Percentiles rank a stretch among this genome's conserved stretches.
These are phyloP conservation scores for Andrena flavipes DNA, from an alignment of 2,888 invertebrate genomes.

Conservation along the genomic window DNA sequence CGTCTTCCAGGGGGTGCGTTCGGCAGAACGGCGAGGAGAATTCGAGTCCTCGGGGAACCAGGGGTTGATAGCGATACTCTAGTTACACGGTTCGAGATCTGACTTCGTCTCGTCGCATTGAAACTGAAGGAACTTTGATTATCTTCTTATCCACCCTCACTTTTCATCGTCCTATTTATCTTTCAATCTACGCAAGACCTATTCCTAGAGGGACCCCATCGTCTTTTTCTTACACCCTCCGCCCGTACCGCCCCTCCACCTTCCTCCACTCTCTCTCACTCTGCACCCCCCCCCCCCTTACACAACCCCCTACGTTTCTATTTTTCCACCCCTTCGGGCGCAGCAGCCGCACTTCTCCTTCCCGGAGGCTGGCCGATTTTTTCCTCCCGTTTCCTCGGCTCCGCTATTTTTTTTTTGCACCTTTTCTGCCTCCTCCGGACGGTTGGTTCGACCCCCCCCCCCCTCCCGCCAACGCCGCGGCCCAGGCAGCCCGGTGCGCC, in stretches of 20 bases:
- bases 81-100: too few relatives aligned
- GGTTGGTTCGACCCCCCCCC: conserved; percentile 34
- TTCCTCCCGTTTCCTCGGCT: conserved; percentile 80
- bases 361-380: conserved; percentile 78
- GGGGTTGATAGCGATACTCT: too few relatives aligned
- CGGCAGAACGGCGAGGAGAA: not conserved
- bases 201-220: too few relatives aligned
- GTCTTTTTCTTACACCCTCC: not conserved
- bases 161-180: not conserved
- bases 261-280: conserved; percentile 56
- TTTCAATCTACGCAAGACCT: not conserved
- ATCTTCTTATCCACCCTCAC: not conserved
- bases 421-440: conserved; percentile 62
- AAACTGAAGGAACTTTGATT: not conserved
- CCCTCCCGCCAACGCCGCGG: conserved; percentile 20
- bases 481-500: conserved; percentile 61
- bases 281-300: not conserved
- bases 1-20: conserved; percentile 1
- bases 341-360: conserved; percentile 55
- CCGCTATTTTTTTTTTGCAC: conserved; percentile 81
- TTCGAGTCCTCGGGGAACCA: too few relatives aligned
- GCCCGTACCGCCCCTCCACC: not conserved
- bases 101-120: too few relatives aligned
- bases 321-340: conserved; percentile 42
- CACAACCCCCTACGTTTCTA: conserved; percentile 39